Base-by-base conservation (phyloP, 2,888 invertebrate genomes). In the Ornithoptera alexandrae region DNA sequence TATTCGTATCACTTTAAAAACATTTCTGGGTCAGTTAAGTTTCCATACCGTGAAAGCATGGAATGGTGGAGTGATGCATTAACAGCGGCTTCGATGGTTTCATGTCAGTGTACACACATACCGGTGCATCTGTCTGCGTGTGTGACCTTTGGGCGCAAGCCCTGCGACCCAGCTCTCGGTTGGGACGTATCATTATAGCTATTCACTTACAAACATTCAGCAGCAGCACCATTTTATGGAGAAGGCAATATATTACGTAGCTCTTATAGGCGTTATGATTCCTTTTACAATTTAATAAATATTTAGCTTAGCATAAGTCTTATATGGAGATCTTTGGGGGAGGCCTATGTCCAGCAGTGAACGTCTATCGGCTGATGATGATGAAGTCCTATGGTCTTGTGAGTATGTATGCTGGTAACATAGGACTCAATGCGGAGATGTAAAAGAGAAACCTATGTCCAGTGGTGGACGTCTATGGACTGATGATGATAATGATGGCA, bases 91-190 rank as follows among this genome's bases (percentile, higher is more conserved):
- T 61, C 61, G 56, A 61, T 65, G 53, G 69, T 69, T 65, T 60
- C 59, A 46, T 62, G 46, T 22, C 56, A 15, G 56, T 56, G 61
- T 39, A 20, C 20, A 30, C 69, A 71, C 66, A 62, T 76, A 75
- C 75, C 73, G 71, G 69, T 74, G 66, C 76, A 76, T 77, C 72
- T 79, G 77, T 76, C 71, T 81, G 82, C 78, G 76, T 80, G 78
- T 76, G 75, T 76, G 73, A 87, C 87, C 87, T 87, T 79, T 79
- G 79, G 74, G 81, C 80, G 76, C 78, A 79, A 80, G 81, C 79
- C 80, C 80, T 79, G 83, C 80, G 86, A 88, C 87, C 86, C 76
- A 86, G 83, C 84, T 82, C 75, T 79, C 82, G 76, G 81, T 81
- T 76, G 81, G 81, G 81, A 82, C 79, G 79, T 80, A 82, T 81